phyloP scores from a whole-genome alignment of 2,113 vertebrate genomes.

The Heterochromis multidens region DNA sequence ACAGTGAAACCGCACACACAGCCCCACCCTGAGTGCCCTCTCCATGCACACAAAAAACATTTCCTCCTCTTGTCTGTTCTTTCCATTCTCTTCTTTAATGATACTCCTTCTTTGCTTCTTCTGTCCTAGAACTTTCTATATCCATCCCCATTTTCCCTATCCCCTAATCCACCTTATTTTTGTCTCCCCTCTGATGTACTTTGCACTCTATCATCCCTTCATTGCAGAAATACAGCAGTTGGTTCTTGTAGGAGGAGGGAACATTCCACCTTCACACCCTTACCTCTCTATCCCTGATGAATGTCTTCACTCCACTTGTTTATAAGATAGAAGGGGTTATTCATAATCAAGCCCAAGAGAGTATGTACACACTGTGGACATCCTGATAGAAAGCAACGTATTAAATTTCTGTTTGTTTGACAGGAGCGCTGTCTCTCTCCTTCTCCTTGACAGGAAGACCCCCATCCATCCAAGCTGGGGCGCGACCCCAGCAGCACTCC shows the following conservation, averaged over 20 bases:
- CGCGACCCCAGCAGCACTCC: slow-evolving; percentile 87
- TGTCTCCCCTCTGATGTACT: slow-evolving; percentile 63
- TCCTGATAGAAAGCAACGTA: slow-evolving; percentile 89
- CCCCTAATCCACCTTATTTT: slow-evolving; percentile 73
- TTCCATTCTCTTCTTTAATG: background rate
- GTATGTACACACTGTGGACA: slow-evolving; percentile 94
- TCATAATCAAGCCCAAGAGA: slow-evolving; percentile 89
- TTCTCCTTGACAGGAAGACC: slow-evolving; percentile 87
- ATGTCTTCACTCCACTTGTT: slow-evolving; percentile 89
- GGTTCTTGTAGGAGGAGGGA: slow-evolving; percentile 79
- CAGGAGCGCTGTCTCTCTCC: slow-evolving; percentile 91
- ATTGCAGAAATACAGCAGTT: slow-evolving; percentile 66
- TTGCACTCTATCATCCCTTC: slow-evolving; percentile 22
- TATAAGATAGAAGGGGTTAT: slow-evolving; percentile 88
- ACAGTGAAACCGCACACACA: slow-evolving; percentile 21
- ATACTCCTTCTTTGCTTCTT: background rate
- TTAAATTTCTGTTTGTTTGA: slow-evolving; percentile 98
- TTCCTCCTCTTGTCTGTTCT: background rate
- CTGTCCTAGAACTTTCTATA: background rate
- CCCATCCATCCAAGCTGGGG: slow-evolving; percentile 89
- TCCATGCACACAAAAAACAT: background rate
- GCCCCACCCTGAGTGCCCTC: slow-evolving; percentile 41
- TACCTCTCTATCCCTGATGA: slow-evolving; percentile 88
- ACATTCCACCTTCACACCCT: slow-evolving; percentile 83
- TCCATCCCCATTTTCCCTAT: background rate